Percentiles rank a stretch among this genome's conserved stretches.
These are phyloP conservation scores for Andrena haemorrhoa DNA, from an alignment of 2,888 invertebrate species.

Conservation along the genomic window DNA sequence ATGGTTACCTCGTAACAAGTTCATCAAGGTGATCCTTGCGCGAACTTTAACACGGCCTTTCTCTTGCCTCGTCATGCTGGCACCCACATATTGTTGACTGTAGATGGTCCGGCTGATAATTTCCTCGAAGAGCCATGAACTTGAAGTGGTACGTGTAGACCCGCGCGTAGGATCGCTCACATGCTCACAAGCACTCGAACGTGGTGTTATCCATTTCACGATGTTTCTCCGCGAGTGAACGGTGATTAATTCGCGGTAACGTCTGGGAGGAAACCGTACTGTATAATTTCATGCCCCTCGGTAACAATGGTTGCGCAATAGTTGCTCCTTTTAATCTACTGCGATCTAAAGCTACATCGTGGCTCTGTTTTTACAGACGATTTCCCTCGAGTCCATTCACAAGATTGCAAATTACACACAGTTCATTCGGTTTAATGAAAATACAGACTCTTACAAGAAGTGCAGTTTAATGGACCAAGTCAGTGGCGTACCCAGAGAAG, in stretches of 20 bases:
- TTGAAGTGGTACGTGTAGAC: slow-evolving; percentile 53
- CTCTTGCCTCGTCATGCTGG: slow-evolving; percentile 62
- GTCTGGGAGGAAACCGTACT: background rate
- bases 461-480: no score
- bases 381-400: background rate
- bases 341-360: background rate
- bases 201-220: slow-evolving; percentile 6
- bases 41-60: slow-evolving; percentile 59
- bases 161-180: slow-evolving; percentile 35
- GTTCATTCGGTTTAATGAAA: background rate
- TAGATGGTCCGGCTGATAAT: slow-evolving; percentile 64
- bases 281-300: background rate
- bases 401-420: background rate
- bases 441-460: background rate
- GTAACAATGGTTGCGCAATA: background rate
- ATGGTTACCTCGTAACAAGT: slow-evolving; percentile 46
- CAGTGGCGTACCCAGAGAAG: no score
- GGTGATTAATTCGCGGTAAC: background rate
- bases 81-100: slow-evolving; percentile 68
- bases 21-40: slow-evolving; percentile 49
- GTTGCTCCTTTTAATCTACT: background rate
- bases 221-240: background rate
- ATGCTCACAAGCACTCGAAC: slow-evolving; percentile 37
- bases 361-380: background rate
- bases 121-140: slow-evolving; percentile 62